Evolutionary conservation across 2,888 invertebrate genomes (phyloP), one percentile per base, ranked within the genome.

Genomic region (Ophion slaviceki): DNA sequence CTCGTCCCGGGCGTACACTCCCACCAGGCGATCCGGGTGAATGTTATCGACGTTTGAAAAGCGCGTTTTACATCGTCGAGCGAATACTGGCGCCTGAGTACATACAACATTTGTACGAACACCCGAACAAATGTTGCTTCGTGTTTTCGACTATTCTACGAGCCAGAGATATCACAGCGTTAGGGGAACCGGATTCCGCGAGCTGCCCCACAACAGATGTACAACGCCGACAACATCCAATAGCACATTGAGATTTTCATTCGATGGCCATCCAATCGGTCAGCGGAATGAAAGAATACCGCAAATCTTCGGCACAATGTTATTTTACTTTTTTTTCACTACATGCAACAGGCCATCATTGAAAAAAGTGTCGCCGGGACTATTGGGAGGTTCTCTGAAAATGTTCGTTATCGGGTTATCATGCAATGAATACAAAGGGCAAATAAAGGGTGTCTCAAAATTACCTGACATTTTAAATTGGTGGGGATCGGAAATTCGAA

Each of bases 11-110:
- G 45, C 45, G 28, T 45, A 28, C 24, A 20, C 59, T 28, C 70
- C 32, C 11, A 74, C 59, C 72, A 11, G 24, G 36, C 45, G 47
- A 47, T 64, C 32, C 36, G 32, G 20, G 71, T 64, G 71, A 80
- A 71, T 57, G 70, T 75, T 59, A 84, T 72, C 67, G 80, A 67
- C 40, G 76, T 84, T 80, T 45, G 66, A 74, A 78, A 86, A 78
- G 24, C 77, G 68, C 64, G 77, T 83, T 86, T 80, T 80, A 83
- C 80, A 80, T 62, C 67, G 47, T 20, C 17, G 20, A 20, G 20
- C 47, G 61, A 64, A 57, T 53, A 66, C 64, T 10, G 2, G 53
- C 45, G 45, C 36, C 20, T 45, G 17, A 64, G 24, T 47, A 17
- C 53, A 14, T 17, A 53, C 53, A 53, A 53, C 53, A 57, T 45